These are phyloP conservation scores for Grus americana DNA, from an alignment of 2,113 vertebrate species.

Conservation along the genomic window DNA sequence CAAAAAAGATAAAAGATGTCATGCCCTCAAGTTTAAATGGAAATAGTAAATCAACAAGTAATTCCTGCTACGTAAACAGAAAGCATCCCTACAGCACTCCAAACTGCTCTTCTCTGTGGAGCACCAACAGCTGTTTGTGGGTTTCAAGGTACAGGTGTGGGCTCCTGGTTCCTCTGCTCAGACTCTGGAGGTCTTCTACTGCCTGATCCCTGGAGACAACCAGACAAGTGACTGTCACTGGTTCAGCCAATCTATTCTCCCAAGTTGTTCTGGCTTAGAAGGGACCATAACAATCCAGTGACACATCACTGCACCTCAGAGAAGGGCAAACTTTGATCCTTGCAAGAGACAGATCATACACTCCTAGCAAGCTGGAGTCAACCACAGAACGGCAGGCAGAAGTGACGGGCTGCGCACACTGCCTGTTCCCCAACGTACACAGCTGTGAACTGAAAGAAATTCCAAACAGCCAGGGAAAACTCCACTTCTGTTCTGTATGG, in stretches of 20 bases:
- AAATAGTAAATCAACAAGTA: not conserved
- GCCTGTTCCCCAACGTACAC: not conserved
- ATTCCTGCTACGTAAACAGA: not conserved
- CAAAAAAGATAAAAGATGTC: not conserved
- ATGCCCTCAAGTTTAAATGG: not conserved
- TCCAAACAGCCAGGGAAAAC: not conserved
- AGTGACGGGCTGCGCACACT: not conserved
- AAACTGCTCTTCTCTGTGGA: not conserved
- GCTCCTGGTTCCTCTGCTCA: not conserved
- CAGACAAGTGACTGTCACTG: accelerated
- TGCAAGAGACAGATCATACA: not conserved
- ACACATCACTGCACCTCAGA: not conserved
- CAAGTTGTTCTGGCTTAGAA: not conserved
- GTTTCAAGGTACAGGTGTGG: not conserved
- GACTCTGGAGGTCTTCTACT: not conserved
- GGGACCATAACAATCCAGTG: not conserved
- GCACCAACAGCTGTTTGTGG: not conserved
- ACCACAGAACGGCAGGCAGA: not conserved
- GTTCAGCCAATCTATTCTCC: not conserved
- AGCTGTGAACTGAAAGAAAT: not conserved
- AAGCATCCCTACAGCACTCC: accelerated
- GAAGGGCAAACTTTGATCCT: not conserved
- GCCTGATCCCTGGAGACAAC: not conserved
- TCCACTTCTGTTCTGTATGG: not conserved
- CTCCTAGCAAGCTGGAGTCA: not conserved